A percentile compares a stretch with the other conserved stretches of the same genome.
These are phyloP conservation scores for Neodiprion fabricii DNA, from an alignment of 1,140 invertebrate species.

Conservation along the genomic window DNA sequence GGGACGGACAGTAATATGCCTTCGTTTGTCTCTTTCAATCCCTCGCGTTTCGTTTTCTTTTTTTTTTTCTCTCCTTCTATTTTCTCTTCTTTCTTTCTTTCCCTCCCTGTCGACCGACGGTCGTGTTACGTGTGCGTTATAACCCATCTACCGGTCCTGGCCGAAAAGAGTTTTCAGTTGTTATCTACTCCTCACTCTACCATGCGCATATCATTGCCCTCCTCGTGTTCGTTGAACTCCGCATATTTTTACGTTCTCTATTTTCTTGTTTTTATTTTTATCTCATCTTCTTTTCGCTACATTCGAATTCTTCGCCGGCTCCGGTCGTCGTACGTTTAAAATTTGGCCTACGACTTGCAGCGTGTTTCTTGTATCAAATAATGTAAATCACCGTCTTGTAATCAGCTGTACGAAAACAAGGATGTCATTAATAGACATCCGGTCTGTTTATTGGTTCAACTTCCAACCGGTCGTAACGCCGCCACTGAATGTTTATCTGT, in stretches of 20 bases:
- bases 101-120: constrained; percentile 29
- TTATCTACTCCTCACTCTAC: no score
- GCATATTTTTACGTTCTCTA: neutral
- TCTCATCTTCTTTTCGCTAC: no score
- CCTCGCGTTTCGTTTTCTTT: neutral
- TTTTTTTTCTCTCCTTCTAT: neutral
- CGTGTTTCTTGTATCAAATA: neutral
- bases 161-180: no score
- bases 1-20: constrained; percentile 7
- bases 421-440: constrained; percentile 1
- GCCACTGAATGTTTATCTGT: neutral
- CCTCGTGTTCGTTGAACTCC: neutral
- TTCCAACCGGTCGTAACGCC: neutral
- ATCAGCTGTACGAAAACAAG: neutral
- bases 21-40: constrained; percentile 5
- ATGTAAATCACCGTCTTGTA: neutral
- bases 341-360: no score
- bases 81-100: constrained; percentile 24
- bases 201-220: no score
- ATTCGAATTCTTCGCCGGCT: no score
- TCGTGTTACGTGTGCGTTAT: no score
- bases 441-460: neutral
- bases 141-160: no score
- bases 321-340: no score
- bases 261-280: neutral